These are phyloP conservation scores for Mythimna lalbum DNA, from an alignment of 2,888 invertebrate genomes.

Conservation along the genomic window DNA sequence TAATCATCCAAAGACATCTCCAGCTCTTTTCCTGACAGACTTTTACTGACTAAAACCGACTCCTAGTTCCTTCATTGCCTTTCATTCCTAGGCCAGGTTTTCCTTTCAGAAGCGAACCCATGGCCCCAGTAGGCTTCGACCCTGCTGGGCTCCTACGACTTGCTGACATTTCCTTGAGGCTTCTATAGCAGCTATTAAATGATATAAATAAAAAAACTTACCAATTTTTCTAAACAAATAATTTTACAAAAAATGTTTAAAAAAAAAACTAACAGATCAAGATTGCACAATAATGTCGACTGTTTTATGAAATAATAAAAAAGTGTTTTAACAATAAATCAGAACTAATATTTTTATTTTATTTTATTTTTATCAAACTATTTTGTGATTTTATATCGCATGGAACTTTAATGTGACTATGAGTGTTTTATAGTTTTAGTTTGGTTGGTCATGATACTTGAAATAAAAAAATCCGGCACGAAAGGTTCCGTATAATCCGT, in stretches of 20 bases:
- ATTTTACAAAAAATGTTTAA: neutral
- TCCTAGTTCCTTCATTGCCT: too few species aligned
- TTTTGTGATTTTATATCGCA: neutral
- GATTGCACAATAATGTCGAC: neutral
- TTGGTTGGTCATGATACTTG: neutral
- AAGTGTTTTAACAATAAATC: neutral
- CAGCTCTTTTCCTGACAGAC: too few species aligned
- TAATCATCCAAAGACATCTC: too few species aligned
- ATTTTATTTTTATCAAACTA: neutral
- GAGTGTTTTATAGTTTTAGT: neutral
- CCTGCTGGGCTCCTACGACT: too few species aligned
- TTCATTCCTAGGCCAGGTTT: too few species aligned
- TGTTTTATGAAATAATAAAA: neutral
- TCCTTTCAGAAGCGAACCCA: too few species aligned
- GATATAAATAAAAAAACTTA: neutral
- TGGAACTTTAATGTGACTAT: neutral
- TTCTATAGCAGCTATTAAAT: too few species aligned
- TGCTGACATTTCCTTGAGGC: too few species aligned
- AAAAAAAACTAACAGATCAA: neutral
- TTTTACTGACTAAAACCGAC: too few species aligned
- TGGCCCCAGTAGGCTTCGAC: too few species aligned
- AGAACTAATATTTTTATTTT: neutral
- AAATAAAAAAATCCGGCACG: neutral
- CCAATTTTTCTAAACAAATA: neutral
- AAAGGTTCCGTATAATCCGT: too few species aligned